These are phyloP conservation scores for Ennomos quercinarius DNA, from an alignment of 2,888 invertebrate genomes.

Conservation along the genomic window DNA sequence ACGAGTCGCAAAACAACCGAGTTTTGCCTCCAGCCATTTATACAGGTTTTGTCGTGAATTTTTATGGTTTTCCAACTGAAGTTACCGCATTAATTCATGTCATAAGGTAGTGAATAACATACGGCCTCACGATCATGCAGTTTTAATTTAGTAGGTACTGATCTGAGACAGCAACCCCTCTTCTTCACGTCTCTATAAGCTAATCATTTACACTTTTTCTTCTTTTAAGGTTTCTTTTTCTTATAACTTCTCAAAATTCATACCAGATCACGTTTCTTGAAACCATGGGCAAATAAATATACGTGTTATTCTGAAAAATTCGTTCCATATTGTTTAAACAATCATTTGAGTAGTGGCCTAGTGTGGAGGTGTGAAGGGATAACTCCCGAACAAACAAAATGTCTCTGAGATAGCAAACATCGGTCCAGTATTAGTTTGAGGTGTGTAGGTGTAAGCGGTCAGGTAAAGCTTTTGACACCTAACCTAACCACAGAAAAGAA, in stretches of 20 bases:
- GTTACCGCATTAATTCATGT: slow-evolving; percentile 68
- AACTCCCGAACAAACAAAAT: slow-evolving; percentile 78
- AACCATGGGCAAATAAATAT: slow-evolving; percentile 47
- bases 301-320: slow-evolving; percentile 65
- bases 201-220: no score
- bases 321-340: slow-evolving; percentile 66
- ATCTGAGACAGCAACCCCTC: no score
- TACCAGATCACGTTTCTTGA: slow-evolving; percentile 44
- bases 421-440: slow-evolving; percentile 51
- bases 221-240: slow-evolving; percentile 2
- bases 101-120: slow-evolving; percentile 62
- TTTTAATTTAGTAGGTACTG: neutral
- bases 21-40: slow-evolving; percentile 77
- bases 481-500: slow-evolving; percentile 72
- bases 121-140: slow-evolving; percentile 36
- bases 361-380: slow-evolving; percentile 78
- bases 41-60: slow-evolving; percentile 83
- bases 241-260: slow-evolving; percentile 21
- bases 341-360: slow-evolving; percentile 76
- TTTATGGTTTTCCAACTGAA: slow-evolving; percentile 73
- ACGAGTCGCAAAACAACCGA: slow-evolving; percentile 76
- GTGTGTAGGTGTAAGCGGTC: slow-evolving; percentile 75
- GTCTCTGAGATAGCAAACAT: slow-evolving; percentile 73
- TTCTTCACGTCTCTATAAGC: no score
- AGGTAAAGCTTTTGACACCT: slow-evolving; percentile 86